Conservation (phyloP, 1,140 invertebrate species). For the Phthorimaea operculella region DNA sequence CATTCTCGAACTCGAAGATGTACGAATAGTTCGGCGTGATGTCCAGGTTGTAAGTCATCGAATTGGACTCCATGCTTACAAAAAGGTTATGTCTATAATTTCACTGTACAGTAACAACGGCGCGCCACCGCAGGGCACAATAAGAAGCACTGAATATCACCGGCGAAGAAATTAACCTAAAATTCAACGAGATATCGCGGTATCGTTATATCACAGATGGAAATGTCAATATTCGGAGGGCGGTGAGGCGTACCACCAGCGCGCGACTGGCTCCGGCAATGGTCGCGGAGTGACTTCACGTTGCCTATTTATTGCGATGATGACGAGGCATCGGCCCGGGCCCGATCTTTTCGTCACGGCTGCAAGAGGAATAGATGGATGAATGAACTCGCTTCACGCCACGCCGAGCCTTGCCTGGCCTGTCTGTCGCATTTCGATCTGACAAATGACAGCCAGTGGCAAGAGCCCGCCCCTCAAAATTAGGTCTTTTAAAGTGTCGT, state of each 20-base stretch:
- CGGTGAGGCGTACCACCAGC: conserved; percentile 35
- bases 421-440: conserved; percentile 16
- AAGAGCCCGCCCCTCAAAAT: conserved; percentile 22
- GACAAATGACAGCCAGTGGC: conserved; percentile 5
- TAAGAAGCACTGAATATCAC: conserved; percentile 50
- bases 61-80: conserved; percentile 33
- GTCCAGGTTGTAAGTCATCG: conserved; percentile 55
- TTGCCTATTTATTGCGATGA: conserved; percentile 51
- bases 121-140: conserved; percentile 10
- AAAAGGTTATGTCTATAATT: not conserved
- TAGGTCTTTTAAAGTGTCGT: not conserved
- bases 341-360: conserved; percentile 35
- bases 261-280: conserved; percentile 42
- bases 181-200: conserved; percentile 43
- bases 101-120: conserved; percentile 4
- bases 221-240: conserved; percentile 48
- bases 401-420: conserved; percentile 17
- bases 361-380: conserved; percentile 39
- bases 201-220: conserved; percentile 59
- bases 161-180: conserved; percentile 50
- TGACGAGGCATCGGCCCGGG: conserved; percentile 38
- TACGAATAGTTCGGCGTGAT: conserved; percentile 89
- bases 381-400: conserved; percentile 39
- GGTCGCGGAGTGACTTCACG: conserved; percentile 35
- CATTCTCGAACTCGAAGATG: conserved; percentile 93